phyloP scores from a whole-genome alignment of 2,888 invertebrate genomes.

The Heterodera filipjevi region DNA sequence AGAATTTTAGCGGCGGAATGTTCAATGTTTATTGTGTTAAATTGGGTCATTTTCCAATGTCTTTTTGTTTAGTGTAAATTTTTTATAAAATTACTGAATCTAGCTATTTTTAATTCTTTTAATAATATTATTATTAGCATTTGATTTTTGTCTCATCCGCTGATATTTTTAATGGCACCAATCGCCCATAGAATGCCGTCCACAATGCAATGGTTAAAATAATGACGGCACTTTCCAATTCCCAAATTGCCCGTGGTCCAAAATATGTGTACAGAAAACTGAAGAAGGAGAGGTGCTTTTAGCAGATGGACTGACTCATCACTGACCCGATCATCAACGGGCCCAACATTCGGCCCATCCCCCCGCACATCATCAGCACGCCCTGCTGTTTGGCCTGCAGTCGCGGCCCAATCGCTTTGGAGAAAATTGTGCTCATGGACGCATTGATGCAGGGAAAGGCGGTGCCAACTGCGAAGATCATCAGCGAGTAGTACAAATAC shows the following conservation, averaged over 20 bases:
- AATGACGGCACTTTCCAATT: slow-evolving; percentile 11
- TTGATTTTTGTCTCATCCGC: neutral
- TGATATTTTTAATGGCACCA: slow-evolving; percentile 14
- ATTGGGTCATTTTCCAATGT: no score
- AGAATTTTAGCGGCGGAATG: no score
- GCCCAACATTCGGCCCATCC: slow-evolving; percentile 9
- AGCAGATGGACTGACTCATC: neutral
- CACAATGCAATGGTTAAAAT: neutral
- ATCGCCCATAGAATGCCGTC: slow-evolving; percentile 1
- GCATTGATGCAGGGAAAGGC: slow-evolving; percentile 12
- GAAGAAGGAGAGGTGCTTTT: neutral
- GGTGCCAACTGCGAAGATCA: slow-evolving; percentile 9
- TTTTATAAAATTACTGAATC: neutral
- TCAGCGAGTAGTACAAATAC: slow-evolving; percentile 11
- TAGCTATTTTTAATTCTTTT: neutral
- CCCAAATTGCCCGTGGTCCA: slow-evolving; percentile 17
- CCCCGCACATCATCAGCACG: slow-evolving; percentile 1
- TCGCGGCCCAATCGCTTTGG: slow-evolving; percentile 22
- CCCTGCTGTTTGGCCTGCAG: slow-evolving; percentile 20
- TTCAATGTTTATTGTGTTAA: no score
- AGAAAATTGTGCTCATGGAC: slow-evolving; percentile 21
- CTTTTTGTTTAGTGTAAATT: no score
- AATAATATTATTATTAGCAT: neutral
- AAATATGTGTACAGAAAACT: slow-evolving; percentile 10
- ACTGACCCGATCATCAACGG: slow-evolving; percentile 14